phyloP scores from a whole-genome alignment of 1,140 invertebrate species.

The Tetramorium parvispinum region DNA sequence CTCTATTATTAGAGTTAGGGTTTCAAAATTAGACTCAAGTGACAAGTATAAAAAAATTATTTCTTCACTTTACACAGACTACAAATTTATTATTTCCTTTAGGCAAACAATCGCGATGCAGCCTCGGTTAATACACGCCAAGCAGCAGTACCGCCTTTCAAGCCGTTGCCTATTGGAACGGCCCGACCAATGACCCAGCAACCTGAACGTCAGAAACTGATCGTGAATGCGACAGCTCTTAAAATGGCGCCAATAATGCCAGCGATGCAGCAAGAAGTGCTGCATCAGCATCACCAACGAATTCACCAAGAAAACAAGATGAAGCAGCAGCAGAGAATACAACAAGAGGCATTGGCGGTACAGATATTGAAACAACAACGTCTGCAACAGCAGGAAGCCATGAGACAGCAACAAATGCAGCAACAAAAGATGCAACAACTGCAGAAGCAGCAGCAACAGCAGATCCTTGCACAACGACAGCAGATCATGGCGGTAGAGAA shows the following conservation, averaged over 20 bases:
- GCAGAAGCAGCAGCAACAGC: constrained; percentile 77
- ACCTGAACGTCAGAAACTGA: constrained; percentile 84
- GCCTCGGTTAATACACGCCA: constrained; percentile 59
- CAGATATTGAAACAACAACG: constrained; percentile 84
- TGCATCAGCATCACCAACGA: constrained; percentile 79
- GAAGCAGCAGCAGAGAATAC: constrained; percentile 77
- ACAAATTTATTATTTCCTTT: constrained; percentile 18
- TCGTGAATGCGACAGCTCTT: constrained; percentile 80
- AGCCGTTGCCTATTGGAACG: constrained; percentile 89
- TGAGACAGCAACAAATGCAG: constrained; percentile 80
- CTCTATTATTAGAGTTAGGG: neutral
- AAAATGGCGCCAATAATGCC: constrained; percentile 78
- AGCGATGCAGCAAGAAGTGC: constrained; percentile 79
- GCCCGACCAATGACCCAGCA: constrained; percentile 83
- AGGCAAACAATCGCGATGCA: constrained; percentile 72
- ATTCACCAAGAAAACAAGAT: constrained; percentile 81
- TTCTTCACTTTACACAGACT: neutral
- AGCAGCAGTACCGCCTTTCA: constrained; percentile 89
- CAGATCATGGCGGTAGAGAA: constrained; percentile 75
- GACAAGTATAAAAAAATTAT: neutral
- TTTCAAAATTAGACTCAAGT: neutral
- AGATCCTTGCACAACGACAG: constrained; percentile 77
- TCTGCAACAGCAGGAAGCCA: constrained; percentile 83
- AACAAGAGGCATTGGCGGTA: constrained; percentile 78
- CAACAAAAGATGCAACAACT: constrained; percentile 77